These are phyloP conservation scores for Sebastes nivosus DNA, from an alignment of 2,797 vertebrate species.

Conservation along the genomic window DNA sequence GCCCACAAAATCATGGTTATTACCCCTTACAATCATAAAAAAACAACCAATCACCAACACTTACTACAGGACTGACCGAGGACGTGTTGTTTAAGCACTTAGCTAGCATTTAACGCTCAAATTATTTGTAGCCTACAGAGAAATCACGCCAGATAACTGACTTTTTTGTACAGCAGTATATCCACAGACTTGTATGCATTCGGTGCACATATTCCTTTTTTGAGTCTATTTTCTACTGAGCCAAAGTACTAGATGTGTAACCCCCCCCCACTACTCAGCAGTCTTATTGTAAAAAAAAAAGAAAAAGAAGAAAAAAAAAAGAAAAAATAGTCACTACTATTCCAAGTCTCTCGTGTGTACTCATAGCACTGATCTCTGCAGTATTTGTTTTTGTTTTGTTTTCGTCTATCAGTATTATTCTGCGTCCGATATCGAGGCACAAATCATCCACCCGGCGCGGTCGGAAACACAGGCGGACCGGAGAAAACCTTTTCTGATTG, in stretches of 20 bases:
- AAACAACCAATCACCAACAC: slow-evolving; percentile 15
- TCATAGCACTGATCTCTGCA: slow-evolving; percentile 73
- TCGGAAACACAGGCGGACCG: background rate
- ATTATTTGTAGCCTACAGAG: slow-evolving; percentile 41
- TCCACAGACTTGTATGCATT: slow-evolving; percentile 66
- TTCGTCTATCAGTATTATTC: slow-evolving; percentile 78
- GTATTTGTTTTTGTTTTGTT: slow-evolving; percentile 67
- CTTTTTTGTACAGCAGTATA: slow-evolving; percentile 65
- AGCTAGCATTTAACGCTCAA: slow-evolving; percentile 54
- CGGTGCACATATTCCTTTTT: slow-evolving; percentile 76
- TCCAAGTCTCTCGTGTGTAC: slow-evolving; percentile 60
- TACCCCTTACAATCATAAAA: slow-evolving; percentile 2
- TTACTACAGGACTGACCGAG: slow-evolving; percentile 9
- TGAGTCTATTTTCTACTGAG: slow-evolving; percentile 77
- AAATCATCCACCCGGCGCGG: slow-evolving; percentile 15
- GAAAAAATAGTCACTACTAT: slow-evolving; percentile 62
- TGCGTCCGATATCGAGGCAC: slow-evolving; percentile 30
- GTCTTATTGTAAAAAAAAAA: slow-evolving; percentile 64
- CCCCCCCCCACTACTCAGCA: slow-evolving; percentile 65
- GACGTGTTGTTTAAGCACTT: slow-evolving; percentile 33
- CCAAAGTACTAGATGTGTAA: slow-evolving; percentile 76
- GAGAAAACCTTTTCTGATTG: background rate
- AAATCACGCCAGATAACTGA: slow-evolving; percentile 22
- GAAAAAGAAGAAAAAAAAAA: slow-evolving; percentile 25
- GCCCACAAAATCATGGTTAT: background rate